A percentile compares a stretch with the other conserved stretches of the same genome.
These are phyloP conservation scores for Dicrostonyx torquatus DNA, from an alignment of 2,797 vertebrate species.

Conservation along the genomic window DNA sequence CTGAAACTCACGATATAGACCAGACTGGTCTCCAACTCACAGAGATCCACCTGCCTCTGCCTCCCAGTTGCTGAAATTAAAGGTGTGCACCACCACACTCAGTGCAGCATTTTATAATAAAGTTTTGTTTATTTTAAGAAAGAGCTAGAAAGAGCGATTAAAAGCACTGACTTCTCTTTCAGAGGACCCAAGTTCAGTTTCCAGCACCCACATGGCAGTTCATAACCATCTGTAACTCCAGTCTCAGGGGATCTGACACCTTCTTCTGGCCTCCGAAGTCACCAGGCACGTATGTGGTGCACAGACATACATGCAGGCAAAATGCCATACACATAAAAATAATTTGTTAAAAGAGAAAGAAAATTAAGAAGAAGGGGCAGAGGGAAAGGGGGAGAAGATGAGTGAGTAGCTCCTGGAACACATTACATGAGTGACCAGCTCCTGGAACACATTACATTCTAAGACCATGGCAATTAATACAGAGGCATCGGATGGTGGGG, in stretches of 20 bases:
- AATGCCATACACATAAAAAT: background rate
- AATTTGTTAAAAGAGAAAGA: too few relatives aligned
- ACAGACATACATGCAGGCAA: background rate
- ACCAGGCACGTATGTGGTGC: background rate
- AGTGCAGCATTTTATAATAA: background rate
- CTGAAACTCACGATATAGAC: background rate
- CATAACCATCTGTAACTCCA: background rate
- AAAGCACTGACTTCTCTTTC: background rate
- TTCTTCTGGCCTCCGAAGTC: background rate
- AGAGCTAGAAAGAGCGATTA: background rate
- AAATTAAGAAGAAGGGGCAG: background rate
- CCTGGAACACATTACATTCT: background rate
- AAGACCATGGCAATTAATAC: constrained; percentile 16
- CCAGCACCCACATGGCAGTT: background rate
- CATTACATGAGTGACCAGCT: background rate
- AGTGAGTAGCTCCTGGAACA: background rate
- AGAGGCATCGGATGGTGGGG: background rate
- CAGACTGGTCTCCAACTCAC: too few relatives aligned
- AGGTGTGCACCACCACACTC: background rate
- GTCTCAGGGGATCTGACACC: background rate
- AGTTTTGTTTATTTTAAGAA: background rate
- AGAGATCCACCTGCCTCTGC: background rate
- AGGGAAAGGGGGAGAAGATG: too few relatives aligned
- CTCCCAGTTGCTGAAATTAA: background rate
- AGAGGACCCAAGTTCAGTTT: background rate